Conservation (phyloP, 1,140 invertebrate genomes). For the Protaetia brevitarsis region DNA sequence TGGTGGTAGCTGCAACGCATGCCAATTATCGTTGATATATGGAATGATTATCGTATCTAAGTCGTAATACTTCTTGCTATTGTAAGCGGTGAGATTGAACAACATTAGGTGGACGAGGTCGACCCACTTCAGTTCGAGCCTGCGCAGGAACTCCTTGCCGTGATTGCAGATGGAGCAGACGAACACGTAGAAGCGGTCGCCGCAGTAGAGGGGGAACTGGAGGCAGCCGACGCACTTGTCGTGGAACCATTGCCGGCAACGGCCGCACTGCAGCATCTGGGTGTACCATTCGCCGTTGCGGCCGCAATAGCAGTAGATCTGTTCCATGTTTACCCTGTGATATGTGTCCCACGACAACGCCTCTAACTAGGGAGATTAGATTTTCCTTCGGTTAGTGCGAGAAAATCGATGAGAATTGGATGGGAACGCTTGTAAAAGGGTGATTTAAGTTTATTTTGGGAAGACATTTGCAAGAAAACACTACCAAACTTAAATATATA, state of each 20-base stretch:
- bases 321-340: conserved; percentile 75
- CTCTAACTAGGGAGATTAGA: conserved; percentile 57
- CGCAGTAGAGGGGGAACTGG: conserved; percentile 76
- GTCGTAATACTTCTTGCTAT: conserved; percentile 81
- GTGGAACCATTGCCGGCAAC: conserved; percentile 91
- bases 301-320: conserved; percentile 90
- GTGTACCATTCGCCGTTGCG: conserved; percentile 81
- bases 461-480: too few relatives aligned
- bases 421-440: too few relatives aligned
- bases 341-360: conserved; percentile 71
- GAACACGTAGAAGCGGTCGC: conserved; percentile 88
- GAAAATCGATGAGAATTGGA: too few relatives aligned
- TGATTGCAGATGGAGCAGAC: conserved; percentile 85
- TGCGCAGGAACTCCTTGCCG: conserved; percentile 77
- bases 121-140: conserved; percentile 79
- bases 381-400: too few relatives aligned
- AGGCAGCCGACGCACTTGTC: conserved; percentile 83
- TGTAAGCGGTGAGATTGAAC: conserved; percentile 80
- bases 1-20: conserved; percentile 72
- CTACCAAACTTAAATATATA: too few relatives aligned
- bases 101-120: conserved; percentile 84
- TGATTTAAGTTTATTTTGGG: too few relatives aligned
- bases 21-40: conserved; percentile 80
- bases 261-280: conserved; percentile 87
- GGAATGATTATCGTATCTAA: conserved; percentile 78